A percentile compares a stretch with the other conserved stretches of the same genome.
Evolutionary conservation across 1,140 invertebrate genomes (phyloP).

Genomic region (Panagrolaimus sp.): DNA sequence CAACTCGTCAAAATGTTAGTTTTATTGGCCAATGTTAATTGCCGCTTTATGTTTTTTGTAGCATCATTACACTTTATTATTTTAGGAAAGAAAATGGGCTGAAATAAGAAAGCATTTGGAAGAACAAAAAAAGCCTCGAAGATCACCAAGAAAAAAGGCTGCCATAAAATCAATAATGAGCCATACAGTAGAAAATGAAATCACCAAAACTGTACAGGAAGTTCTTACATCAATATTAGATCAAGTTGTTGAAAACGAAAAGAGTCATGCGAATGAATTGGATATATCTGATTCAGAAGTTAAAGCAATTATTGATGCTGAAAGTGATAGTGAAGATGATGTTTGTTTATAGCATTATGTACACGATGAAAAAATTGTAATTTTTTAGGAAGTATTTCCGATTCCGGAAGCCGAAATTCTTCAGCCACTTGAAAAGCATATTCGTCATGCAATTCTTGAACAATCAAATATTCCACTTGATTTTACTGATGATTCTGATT

Average conservation of each 20-base stretch:
- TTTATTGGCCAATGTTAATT: too few relatives aligned
- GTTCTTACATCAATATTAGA: too few relatives aligned
- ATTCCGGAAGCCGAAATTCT: background rate
- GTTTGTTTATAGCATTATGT: background rate
- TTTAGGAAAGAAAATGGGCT: background rate
- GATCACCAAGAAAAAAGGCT: background rate
- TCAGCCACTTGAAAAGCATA: slow-evolving; percentile 3
- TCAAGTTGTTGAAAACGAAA: background rate
- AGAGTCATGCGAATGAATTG: background rate
- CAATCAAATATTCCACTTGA: background rate
- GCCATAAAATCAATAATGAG: background rate
- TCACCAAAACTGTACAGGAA: too few relatives aligned
- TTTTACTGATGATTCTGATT: background rate
- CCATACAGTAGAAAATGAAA: background rate
- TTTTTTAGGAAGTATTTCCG: background rate
- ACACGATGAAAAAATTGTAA: background rate
- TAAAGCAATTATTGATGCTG: background rate
- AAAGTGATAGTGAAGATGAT: background rate
- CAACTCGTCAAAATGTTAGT: background rate
- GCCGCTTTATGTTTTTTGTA: background rate
- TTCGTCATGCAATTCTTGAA: background rate
- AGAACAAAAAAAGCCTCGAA: slow-evolving; percentile 5
- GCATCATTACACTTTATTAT: background rate
- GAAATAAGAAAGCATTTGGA: background rate
- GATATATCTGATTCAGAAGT: background rate